Percentiles rank a stretch among this genome's conserved stretches.
These are phyloP conservation scores for Semotilus atromaculatus DNA, from an alignment of 2,797 vertebrate species.

Conservation along the genomic window DNA sequence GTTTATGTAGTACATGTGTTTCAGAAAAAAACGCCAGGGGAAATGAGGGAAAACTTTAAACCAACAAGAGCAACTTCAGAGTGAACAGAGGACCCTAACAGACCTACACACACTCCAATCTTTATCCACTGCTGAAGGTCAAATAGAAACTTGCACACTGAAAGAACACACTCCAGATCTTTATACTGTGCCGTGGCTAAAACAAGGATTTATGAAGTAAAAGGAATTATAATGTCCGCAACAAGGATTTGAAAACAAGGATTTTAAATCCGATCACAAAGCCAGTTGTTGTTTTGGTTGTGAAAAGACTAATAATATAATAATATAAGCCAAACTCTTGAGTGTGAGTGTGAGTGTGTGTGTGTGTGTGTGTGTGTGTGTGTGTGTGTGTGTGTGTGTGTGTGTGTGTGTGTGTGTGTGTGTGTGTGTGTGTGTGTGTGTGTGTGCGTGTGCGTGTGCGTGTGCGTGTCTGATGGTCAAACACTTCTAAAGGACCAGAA, in stretches of 20 bases:
- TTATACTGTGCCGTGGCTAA: not conserved
- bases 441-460: not conserved
- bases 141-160: conserved; percentile 38
- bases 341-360: not conserved
- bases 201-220: not conserved
- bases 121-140: conserved; percentile 60
- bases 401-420: not conserved
- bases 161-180: conserved; percentile 46
- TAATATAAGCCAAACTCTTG: not conserved
- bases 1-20: conserved; percentile 53
- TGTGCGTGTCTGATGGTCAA: not conserved
- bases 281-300: conserved; percentile 10
- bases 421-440: not conserved
- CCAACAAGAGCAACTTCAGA: conserved; percentile 75
- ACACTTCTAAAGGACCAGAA: no score
- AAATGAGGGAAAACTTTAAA: conserved; percentile 73
- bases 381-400: not conserved
- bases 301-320: not conserved
- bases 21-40: conserved; percentile 67
- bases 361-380: not conserved
- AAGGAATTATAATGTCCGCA: no score
- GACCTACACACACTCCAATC: conserved; percentile 64
- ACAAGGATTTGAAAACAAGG: no score
- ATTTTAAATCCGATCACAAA: conserved; percentile 3
- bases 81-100: conserved; percentile 74